Conservation (phyloP, 2,797 vertebrate genomes). For the Adelosebastes latens region DNA sequence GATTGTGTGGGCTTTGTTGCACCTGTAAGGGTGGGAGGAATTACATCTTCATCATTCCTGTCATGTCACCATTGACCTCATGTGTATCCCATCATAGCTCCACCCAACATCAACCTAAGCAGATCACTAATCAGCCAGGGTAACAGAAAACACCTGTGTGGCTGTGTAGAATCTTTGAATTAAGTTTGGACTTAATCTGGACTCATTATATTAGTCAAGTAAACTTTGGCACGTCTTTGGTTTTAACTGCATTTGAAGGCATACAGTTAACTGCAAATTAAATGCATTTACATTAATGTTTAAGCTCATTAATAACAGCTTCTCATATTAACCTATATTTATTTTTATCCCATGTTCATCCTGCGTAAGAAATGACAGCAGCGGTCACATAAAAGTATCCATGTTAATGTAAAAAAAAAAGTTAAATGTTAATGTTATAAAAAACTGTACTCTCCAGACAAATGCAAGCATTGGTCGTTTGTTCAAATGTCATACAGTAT, state of each 20-base stretch:
- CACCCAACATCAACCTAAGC: neutral
- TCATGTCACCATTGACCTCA: neutral
- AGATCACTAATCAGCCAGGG: neutral
- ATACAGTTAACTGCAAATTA: neutral
- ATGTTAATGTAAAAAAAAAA: neutral
- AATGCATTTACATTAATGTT: neutral
- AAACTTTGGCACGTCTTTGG: neutral
- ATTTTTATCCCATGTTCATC: neutral
- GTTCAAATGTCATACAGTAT: neutral
- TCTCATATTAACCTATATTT: neutral
- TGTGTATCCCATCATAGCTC: neutral
- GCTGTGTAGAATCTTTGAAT: neutral
- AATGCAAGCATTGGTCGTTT: neutral
- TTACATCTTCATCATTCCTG: neutral
- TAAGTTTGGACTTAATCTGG: neutral
- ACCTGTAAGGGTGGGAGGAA: neutral
- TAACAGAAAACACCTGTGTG: neutral
- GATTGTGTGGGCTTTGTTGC: neutral
- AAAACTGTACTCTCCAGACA: neutral
- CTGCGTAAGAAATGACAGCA: neutral
- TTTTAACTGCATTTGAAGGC: neutral
- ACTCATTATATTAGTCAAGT: neutral
- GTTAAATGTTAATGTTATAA: neutral
- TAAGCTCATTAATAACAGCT: neutral
- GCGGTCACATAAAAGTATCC: neutral